Percentiles rank a stretch among this genome's conserved stretches.
Conservation (phyloP, 2,888 invertebrate genomes). For the Nemotelus pantherinus region DNA sequence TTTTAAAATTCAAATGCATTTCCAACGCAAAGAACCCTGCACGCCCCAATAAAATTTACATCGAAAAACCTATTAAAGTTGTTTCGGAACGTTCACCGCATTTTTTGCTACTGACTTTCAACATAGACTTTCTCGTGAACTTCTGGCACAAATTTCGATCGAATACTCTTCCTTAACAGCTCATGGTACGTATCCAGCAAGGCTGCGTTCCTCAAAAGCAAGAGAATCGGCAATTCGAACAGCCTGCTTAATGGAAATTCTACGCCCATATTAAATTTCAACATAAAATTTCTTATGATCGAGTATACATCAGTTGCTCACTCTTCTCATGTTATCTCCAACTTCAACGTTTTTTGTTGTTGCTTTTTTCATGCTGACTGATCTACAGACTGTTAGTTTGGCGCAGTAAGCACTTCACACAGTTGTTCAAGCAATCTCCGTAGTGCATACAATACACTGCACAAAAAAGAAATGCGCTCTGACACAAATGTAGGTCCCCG, state of each 20-base stretch:
- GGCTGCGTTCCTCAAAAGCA: too few relatives aligned
- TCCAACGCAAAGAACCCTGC: too few relatives aligned
- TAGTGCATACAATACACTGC: background rate
- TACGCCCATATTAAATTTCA: slow-evolving; percentile 24
- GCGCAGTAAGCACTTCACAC: slow-evolving; percentile 12
- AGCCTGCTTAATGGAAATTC: slow-evolving; percentile 1
- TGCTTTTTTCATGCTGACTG: slow-evolving; percentile 7
- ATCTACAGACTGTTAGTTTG: slow-evolving; percentile 6
- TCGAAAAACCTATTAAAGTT: too few relatives aligned
- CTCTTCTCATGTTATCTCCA: background rate
- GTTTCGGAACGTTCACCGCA: too few relatives aligned
- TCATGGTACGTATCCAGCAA: too few relatives aligned
- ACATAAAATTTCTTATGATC: slow-evolving; percentile 17
- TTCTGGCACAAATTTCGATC: too few relatives aligned
- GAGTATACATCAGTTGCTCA: background rate
- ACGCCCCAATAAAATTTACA: too few relatives aligned
- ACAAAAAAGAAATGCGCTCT: slow-evolving; percentile 3
- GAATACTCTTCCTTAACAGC: too few relatives aligned
- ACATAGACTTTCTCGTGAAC: too few relatives aligned
- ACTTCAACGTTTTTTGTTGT: background rate
- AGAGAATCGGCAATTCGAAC: background rate
- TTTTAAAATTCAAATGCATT: too few relatives aligned
- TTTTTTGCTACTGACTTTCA: too few relatives aligned
- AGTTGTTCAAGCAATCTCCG: slow-evolving; percentile 10
- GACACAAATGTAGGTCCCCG: slow-evolving; percentile 5